A percentile compares a stretch with the other conserved stretches of the same genome.
These are phyloP conservation scores for Leucophenga montana DNA, from an alignment of 2,888 invertebrate genomes.

Conservation along the genomic window DNA sequence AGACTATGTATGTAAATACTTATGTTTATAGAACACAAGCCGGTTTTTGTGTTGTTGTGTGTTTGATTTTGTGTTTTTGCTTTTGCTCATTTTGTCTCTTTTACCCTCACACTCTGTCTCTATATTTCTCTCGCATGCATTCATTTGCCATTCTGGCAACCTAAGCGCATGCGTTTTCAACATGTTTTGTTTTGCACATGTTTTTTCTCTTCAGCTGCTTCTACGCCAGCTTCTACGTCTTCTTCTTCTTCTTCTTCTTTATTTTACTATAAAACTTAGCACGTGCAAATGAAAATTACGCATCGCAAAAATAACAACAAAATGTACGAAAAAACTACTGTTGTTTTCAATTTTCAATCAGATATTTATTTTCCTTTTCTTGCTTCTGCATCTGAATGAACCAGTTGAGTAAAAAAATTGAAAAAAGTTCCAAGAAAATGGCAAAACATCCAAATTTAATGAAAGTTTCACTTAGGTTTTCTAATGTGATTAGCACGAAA, in stretches of 20 bases:
- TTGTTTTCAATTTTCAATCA: too few species aligned
- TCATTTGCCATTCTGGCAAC: neutral
- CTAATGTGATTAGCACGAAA: too few species aligned
- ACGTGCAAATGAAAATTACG: conserved; percentile 22
- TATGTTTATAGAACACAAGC: neutral
- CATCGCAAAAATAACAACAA: conserved; percentile 10
- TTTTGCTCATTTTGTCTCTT: neutral
- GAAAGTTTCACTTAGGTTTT: too few species aligned
- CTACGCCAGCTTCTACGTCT: neutral
- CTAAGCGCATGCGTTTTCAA: conserved; percentile 14
- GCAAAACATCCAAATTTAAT: too few species aligned
- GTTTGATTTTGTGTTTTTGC: conserved; percentile 3
- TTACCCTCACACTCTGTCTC: too few species aligned
- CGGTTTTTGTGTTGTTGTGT: conserved; percentile 11
- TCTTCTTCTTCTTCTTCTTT: neutral
- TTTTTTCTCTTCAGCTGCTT: neutral
- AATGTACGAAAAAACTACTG: too few species aligned
- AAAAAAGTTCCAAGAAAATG: too few species aligned
- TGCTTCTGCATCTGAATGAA: too few species aligned
- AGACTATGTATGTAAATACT: neutral
- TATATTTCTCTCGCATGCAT: neutral
- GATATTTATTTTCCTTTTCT: too few species aligned
- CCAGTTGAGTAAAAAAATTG: too few species aligned
- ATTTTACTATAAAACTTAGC: conserved; percentile 19
- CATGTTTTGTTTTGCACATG: neutral